Percentiles rank a stretch among this genome's conserved stretches.
Conservation (phyloP, 2,113 vertebrate species). For the Elaphurus davidianus region DNA sequence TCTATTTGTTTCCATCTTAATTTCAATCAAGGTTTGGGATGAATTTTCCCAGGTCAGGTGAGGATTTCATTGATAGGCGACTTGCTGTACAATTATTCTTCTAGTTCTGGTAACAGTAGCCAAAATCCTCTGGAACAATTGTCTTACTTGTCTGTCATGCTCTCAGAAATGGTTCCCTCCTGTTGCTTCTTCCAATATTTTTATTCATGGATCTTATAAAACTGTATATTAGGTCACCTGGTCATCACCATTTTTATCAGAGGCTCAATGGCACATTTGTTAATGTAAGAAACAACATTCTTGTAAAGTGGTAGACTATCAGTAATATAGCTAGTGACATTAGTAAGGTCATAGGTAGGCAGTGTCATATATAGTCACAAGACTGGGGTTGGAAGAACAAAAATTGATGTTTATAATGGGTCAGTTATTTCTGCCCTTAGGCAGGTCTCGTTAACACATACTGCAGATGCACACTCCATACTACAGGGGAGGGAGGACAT, state of each 20-base stretch:
- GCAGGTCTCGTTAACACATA: accelerated
- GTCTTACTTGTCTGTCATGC: not conserved
- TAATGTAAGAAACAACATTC: not conserved
- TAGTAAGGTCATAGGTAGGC: not conserved
- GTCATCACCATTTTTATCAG: accelerated
- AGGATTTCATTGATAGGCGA: not conserved
- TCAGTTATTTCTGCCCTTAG: accelerated
- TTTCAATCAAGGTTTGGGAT: not conserved
- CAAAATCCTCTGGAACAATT: not conserved
- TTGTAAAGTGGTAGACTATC: accelerated
- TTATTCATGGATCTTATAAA: not conserved
- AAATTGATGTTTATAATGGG: accelerated
- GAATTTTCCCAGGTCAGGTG: not conserved
- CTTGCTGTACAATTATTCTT: accelerated
- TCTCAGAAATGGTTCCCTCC: not conserved
- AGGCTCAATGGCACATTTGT: not conserved
- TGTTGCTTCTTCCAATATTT: not conserved
- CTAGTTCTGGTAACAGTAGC: not conserved
- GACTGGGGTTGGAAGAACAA: not conserved
- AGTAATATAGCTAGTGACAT: not conserved
- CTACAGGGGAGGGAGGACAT: not conserved
- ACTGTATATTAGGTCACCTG: not conserved
- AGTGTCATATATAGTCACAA: not conserved
- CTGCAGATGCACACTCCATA: not conserved
- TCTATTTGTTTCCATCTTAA: not conserved